phyloP scores from a whole-genome alignment of 1,140 invertebrate genomes.

The Bemisia tabaci region DNA sequence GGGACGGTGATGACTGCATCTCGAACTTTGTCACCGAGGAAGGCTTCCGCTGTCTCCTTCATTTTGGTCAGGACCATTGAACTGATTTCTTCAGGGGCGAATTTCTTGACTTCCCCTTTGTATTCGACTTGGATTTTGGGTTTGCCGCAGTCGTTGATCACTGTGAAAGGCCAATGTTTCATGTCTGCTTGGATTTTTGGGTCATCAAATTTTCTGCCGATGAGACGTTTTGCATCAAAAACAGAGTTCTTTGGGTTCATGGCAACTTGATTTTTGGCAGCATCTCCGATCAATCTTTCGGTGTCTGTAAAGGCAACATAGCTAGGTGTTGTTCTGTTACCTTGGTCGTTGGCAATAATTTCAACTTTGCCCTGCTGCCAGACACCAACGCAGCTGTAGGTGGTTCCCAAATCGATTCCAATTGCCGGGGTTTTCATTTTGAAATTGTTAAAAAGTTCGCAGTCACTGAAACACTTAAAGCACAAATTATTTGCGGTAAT shows the following conservation, averaged over 20 bases:
- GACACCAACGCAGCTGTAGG: slow-evolving; percentile 64
- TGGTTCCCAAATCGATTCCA: slow-evolving; percentile 33
- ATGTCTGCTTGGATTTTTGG: slow-evolving; percentile 49
- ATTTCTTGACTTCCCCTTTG: slow-evolving; percentile 56
- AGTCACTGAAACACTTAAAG: background rate
- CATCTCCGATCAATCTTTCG: slow-evolving; percentile 54
- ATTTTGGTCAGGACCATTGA: slow-evolving; percentile 74
- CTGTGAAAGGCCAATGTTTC: slow-evolving; percentile 53
- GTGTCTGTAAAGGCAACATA: slow-evolving; percentile 80
- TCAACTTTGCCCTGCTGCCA: slow-evolving; percentile 77
- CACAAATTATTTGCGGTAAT: background rate
- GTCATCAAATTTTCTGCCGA: slow-evolving; percentile 45
- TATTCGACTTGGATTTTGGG: slow-evolving; percentile 51
- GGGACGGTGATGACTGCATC: slow-evolving; percentile 57
- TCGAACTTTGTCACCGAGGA: slow-evolving; percentile 37
- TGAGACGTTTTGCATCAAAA: slow-evolving; percentile 61
- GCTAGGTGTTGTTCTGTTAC: slow-evolving; percentile 78
- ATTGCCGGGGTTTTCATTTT: slow-evolving; percentile 21
- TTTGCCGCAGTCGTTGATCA: slow-evolving; percentile 42
- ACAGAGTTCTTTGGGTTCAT: slow-evolving; percentile 78
- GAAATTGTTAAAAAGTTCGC: background rate
- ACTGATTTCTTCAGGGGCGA: slow-evolving; percentile 63
- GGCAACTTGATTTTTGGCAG: slow-evolving; percentile 41
- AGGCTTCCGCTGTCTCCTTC: slow-evolving; percentile 50
- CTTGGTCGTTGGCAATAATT: slow-evolving; percentile 89